Evolutionary conservation across 1,140 invertebrate genomes (phyloP).

Genomic region (Pseudomyrmex dendroicus): DNA sequence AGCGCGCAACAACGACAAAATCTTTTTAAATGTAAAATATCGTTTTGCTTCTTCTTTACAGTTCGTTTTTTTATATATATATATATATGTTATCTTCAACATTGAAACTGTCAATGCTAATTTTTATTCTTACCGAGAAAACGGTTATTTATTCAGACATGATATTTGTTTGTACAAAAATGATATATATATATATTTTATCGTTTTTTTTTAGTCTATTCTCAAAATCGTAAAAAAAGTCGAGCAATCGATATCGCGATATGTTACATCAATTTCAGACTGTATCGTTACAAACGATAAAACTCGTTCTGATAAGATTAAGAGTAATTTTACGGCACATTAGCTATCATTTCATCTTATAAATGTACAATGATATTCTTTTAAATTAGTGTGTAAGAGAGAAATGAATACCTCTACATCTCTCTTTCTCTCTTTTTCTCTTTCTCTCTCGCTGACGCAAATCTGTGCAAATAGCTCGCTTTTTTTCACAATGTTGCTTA

Average conservation of each 20-base stretch:
- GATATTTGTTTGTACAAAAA: slow-evolving; percentile 26
- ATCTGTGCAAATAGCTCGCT: too few species aligned
- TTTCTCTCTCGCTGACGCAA: too few species aligned
- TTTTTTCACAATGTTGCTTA: too few species aligned
- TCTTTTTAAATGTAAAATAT: not conserved
- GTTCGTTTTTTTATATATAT: not conserved
- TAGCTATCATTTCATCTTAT: too few species aligned
- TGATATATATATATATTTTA: slow-evolving; percentile 15
- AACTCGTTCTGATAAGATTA: not conserved
- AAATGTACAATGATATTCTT: not conserved
- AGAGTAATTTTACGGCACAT: not conserved
- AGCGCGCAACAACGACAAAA: too few species aligned
- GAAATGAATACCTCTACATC: too few species aligned
- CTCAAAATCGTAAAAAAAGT: not conserved
- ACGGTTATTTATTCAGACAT: slow-evolving; percentile 8
- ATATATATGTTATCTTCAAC: not conserved
- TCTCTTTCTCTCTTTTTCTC: too few species aligned
- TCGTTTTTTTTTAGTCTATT: slow-evolving; percentile 16
- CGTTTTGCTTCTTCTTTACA: not conserved
- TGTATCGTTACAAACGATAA: not conserved
- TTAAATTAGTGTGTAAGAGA: too few species aligned
- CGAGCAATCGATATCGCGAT: slow-evolving; percentile 21
- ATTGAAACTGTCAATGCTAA: too few species aligned
- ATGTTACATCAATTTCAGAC: not conserved
- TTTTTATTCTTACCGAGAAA: not conserved